Evolutionary conservation across 2,113 vertebrate genomes (phyloP).

Genomic region (Pavo muticus): DNA sequence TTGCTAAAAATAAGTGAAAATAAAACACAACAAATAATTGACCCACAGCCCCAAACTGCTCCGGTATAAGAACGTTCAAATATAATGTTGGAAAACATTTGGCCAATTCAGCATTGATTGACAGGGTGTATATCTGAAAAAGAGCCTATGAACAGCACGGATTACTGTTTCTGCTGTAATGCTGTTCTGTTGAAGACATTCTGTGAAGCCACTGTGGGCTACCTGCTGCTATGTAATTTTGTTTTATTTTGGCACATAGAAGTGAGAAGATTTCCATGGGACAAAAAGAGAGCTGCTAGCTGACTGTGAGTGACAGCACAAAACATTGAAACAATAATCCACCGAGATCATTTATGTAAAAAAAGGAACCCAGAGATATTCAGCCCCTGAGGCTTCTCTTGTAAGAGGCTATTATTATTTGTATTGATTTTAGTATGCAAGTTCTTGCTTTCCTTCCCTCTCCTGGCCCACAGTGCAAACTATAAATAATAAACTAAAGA

Average conservation of each 20-base stretch:
- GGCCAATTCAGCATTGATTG: conserved; percentile 5
- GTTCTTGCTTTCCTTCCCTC: conserved; percentile 47
- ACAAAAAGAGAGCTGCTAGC: conserved; percentile 17
- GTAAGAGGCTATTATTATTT: conserved; percentile 75
- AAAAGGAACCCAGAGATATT: conserved; percentile 47
- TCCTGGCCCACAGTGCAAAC: conserved; percentile 51
- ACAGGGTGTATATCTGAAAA: not conserved
- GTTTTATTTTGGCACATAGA: conserved; percentile 34
- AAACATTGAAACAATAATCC: conserved; percentile 51
- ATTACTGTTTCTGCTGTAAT: not conserved
- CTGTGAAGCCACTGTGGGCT: conserved; percentile 16
- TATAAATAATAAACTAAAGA: conserved; percentile 75
- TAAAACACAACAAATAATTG: not conserved
- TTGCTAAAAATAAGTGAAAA: conserved; percentile 15
- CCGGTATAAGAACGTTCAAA: not conserved
- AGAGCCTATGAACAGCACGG: not conserved
- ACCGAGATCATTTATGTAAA: conserved; percentile 41
- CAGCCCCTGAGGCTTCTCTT: conserved; percentile 57
- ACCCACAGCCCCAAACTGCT: not conserved
- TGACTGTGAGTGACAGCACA: conserved; percentile 48
- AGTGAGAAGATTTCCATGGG: conserved; percentile 19
- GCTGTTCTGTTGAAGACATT: conserved; percentile 10
- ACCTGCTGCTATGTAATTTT: conserved; percentile 7
- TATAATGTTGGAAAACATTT: not conserved
- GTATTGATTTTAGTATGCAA: conserved; percentile 78